phyloP scores from a whole-genome alignment of 2,113 vertebrate genomes.

The Lepus timidus region DNA sequence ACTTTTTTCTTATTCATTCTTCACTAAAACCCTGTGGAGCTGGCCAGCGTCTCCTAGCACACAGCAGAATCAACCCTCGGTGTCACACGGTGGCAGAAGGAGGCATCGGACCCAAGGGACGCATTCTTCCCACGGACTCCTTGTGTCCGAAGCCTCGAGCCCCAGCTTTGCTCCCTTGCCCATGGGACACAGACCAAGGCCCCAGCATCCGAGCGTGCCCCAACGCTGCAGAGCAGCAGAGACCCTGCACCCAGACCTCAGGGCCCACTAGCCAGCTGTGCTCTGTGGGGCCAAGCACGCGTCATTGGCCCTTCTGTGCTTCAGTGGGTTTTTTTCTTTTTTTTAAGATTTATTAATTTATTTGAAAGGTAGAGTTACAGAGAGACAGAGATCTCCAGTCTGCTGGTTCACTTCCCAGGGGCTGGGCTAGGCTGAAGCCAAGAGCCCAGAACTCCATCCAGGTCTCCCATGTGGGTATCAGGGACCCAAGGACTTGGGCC shows the following conservation, averaged over 20 bases:
- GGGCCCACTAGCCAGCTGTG: not conserved
- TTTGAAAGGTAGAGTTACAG: too few species aligned
- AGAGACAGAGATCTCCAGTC: too few species aligned
- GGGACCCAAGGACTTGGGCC: too few species aligned
- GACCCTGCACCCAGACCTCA: not conserved
- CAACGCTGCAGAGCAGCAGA: too few species aligned
- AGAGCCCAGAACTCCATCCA: too few species aligned
- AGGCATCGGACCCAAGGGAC: not conserved
- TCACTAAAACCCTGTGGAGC: not conserved
- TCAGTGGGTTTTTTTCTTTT: too few species aligned
- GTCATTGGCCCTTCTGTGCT: not conserved
- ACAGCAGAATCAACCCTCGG: not conserved
- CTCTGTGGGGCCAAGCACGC: not conserved
- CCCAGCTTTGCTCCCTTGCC: not conserved
- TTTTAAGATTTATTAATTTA: too few species aligned
- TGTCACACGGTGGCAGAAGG: not conserved
- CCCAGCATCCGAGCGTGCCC: too few species aligned
- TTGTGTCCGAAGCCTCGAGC: not conserved
- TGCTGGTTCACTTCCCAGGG: too few species aligned
- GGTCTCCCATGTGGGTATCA: too few species aligned
- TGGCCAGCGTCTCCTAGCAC: not conserved
- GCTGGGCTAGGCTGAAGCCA: too few species aligned
- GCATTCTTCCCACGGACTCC: not conserved
- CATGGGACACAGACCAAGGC: not conserved
- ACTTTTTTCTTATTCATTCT: conserved; percentile 2